Base-by-base conservation (phyloP, 2,888 invertebrate genomes). In the Protonemura montana region DNA sequence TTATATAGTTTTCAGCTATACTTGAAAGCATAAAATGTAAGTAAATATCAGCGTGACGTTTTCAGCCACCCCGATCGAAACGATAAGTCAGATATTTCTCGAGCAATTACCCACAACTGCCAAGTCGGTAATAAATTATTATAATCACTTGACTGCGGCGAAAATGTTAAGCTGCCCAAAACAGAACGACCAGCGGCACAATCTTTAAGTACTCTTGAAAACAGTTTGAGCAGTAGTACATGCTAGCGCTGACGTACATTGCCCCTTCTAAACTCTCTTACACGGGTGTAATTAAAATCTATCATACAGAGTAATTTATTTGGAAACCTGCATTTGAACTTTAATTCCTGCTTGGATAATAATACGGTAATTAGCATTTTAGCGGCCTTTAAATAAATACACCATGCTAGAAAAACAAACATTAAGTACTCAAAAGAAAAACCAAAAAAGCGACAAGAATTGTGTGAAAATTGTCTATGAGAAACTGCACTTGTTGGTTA, bases 261-360 rank as follows among this genome's bases (percentile, higher is more conserved):
- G 59, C 6, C 59, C 59, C 59, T 59, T 59, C 59, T 59, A 59
- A 59, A 59, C 59, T 16, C 59, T 59, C 35, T 35, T 10, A 10
- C 13, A 59, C 59, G 16, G 21, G 16, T 21, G 59, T 59, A 59
- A 59, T 59, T 59, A 59, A 59, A 59, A 59, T 59, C 59, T 59
- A 59, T 59, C 35, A 35, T 2, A 59, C 59, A 59, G 59, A 59
- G 59, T 59, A 59, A 59, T 59, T 59, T 59, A 59, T 59, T 59
- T 59, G 59, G 21, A 59, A 59, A 59, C 59, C 59, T 59, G 59
- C 59, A 59, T 59, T 59, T 59, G 59, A 59, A 59, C 59, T 59
- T 59, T 59, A 59, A 59, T 59, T 59, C 59, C 21, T 59, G 21
- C 59, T 10, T 21, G 59, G 59, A 59, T 59, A 59, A 59, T 59